Percentiles rank a stretch among this genome's conserved stretches.
These are phyloP conservation scores for Sebastes glaucus DNA, from an alignment of 2,797 vertebrate species.

Conservation along the genomic window DNA sequence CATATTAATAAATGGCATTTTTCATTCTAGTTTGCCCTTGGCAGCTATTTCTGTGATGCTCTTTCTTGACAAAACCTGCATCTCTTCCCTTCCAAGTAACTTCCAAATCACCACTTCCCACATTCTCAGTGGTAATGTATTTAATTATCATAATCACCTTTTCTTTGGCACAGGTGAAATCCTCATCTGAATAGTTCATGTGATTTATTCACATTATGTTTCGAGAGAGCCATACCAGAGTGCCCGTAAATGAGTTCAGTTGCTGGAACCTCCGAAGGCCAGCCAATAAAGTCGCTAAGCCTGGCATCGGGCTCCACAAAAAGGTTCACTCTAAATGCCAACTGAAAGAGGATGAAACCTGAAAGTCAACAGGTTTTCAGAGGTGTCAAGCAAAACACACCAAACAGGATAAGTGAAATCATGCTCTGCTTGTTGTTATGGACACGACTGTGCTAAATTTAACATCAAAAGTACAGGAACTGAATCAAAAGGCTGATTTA, in stretches of 20 bases:
- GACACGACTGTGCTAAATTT: neutral
- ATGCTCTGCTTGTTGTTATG: neutral
- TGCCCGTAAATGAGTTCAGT: slow-evolving; percentile 27
- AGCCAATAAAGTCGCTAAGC: slow-evolving; percentile 43
- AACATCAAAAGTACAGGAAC: neutral
- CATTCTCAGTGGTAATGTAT: neutral
- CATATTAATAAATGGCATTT: neutral
- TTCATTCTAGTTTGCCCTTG: neutral
- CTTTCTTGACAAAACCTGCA: neutral
- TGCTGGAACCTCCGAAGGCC: slow-evolving; percentile 37
- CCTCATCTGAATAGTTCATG: neutral
- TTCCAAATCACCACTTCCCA: neutral
- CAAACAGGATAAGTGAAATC: neutral
- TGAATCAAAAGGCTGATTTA: neutral
- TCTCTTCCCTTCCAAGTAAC: neutral
- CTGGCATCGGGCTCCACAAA: slow-evolving; percentile 8
- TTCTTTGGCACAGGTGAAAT: neutral
- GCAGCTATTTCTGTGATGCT: neutral
- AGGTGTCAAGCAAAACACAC: slow-evolving; percentile 4
- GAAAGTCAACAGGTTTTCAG: slow-evolving; percentile 19
- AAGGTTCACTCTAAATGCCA: slow-evolving; percentile 33
- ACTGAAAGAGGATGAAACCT: slow-evolving; percentile 1
- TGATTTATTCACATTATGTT: slow-evolving; percentile 34
- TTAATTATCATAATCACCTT: slow-evolving; percentile 9
- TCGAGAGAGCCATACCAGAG: neutral